Evolutionary conservation across 2,113 vertebrate species (phyloP).

Genomic region (Epinephelus cyanopodus): DNA sequence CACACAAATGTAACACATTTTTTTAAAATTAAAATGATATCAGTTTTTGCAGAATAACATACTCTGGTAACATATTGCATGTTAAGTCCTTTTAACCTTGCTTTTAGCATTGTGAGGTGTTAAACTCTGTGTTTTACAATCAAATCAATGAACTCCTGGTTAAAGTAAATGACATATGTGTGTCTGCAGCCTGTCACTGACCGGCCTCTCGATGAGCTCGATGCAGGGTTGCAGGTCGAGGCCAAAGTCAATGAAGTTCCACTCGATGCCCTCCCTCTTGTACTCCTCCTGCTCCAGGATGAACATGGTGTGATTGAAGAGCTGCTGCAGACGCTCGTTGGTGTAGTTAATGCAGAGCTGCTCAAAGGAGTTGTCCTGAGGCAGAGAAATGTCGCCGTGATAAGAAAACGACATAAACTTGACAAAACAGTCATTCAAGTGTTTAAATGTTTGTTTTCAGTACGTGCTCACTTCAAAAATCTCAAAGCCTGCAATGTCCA

Average conservation of each 20-base stretch:
- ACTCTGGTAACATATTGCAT: too few species aligned
- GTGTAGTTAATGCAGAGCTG: constrained; percentile 99
- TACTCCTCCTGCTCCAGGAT: constrained; percentile 98
- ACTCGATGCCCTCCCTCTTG: constrained; percentile 95
- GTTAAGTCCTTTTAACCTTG: too few species aligned
- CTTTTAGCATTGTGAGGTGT: too few species aligned
- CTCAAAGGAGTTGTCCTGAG: constrained; percentile 96
- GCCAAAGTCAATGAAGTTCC: constrained; percentile 98
- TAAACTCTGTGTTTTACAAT: too few species aligned
- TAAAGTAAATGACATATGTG: not conserved
- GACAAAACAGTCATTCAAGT: not conserved
- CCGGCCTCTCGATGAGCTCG: constrained; percentile 93
- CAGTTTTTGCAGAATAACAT: too few species aligned
- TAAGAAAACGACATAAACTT: not conserved
- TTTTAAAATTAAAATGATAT: too few species aligned
- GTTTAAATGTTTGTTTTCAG: not conserved
- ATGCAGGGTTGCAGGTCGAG: constrained; percentile 97
- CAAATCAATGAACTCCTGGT: not conserved
- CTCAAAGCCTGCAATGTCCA: constrained; percentile 98
- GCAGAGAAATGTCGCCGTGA: not conserved
- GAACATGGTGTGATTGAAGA: constrained; percentile 99
- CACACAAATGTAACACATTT: too few species aligned
- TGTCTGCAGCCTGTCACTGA: not conserved
- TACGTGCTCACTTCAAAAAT: constrained; percentile 91
- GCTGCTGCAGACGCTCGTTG: constrained; percentile 97